phyloP scores from a whole-genome alignment of 2,797 vertebrate genomes.

The Cuniculus paca region DNA sequence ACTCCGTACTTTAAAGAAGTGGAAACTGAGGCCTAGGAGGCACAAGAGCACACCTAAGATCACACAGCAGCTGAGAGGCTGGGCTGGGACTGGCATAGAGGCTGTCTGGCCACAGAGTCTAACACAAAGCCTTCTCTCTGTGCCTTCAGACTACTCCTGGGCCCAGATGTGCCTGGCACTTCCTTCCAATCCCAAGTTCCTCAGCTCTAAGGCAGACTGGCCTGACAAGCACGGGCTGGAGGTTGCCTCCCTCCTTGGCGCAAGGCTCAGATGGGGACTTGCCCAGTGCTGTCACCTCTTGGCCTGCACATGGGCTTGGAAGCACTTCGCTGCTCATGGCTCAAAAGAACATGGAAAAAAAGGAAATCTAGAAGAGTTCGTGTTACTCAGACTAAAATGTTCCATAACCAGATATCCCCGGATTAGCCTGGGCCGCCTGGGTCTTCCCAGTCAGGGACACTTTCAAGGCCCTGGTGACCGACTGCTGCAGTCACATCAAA shows the following conservation, averaged over 20 bases:
- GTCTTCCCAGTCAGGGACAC: conserved; percentile 13
- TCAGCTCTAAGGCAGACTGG: conserved; percentile 3
- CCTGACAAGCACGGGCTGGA: conserved; percentile 10
- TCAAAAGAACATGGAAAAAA: conserved; percentile 49
- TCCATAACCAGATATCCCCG: not conserved
- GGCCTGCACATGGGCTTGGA: conserved; percentile 60
- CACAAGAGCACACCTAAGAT: not conserved
- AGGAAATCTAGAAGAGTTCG: conserved; percentile 11
- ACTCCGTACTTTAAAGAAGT: not conserved
- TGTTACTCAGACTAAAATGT: conserved; percentile 52
- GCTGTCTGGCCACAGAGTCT: not conserved
- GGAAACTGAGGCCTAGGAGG: conserved; percentile 39
- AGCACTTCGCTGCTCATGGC: conserved; percentile 57
- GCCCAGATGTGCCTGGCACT: not conserved
- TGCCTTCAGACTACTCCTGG: not conserved
- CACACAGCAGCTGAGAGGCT: not conserved
- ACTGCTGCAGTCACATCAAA: not conserved
- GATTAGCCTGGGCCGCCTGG: not conserved
- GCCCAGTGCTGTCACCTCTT: conserved; percentile 44
- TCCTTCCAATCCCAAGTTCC: not conserved
- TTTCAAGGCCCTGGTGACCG: not conserved
- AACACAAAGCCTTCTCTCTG: conserved; percentile 3
- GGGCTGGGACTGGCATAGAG: not conserved
- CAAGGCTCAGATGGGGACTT: conserved; percentile 4
- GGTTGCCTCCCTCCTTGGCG: conserved; percentile 27